phyloP scores from a whole-genome alignment of 2,113 vertebrate species.

The Anolis sagrei region DNA sequence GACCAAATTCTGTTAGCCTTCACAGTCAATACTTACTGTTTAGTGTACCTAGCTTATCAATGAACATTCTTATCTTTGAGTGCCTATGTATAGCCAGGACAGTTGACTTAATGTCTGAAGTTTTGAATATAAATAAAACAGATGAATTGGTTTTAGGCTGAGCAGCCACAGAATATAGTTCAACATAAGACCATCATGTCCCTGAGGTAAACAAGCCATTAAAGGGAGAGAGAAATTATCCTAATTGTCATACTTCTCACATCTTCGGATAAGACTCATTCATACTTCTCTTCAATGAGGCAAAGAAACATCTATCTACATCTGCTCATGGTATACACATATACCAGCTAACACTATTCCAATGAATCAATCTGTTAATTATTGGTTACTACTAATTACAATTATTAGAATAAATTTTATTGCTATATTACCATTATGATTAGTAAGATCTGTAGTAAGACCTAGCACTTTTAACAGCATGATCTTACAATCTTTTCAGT shows the following conservation, averaged over 20 bases:
- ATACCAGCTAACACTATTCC: neutral
- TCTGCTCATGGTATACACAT: neutral
- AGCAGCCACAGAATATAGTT: neutral
- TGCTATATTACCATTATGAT: neutral
- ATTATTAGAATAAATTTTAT: slow-evolving; percentile 12
- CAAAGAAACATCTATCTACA: neutral
- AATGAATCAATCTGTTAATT: slow-evolving; percentile 23
- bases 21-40: neutral
- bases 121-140: neutral
- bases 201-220: neutral
- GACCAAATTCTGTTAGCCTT: neutral
- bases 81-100: neutral
- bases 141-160: neutral
- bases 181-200: neutral
- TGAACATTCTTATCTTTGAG: neutral
- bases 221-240: neutral
- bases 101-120: too few species aligned
- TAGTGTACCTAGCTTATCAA: neutral
- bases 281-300: neutral
- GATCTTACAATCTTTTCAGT: slow-evolving; percentile 19
- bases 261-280: neutral
- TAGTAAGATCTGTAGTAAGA: slow-evolving; percentile 21
- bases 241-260: neutral
- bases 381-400: slow-evolving; percentile 16
- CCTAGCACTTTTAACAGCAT: neutral